These are phyloP conservation scores for Kryptopterus vitreolus DNA, from an alignment of 2,797 vertebrate genomes.

Conservation along the genomic window DNA sequence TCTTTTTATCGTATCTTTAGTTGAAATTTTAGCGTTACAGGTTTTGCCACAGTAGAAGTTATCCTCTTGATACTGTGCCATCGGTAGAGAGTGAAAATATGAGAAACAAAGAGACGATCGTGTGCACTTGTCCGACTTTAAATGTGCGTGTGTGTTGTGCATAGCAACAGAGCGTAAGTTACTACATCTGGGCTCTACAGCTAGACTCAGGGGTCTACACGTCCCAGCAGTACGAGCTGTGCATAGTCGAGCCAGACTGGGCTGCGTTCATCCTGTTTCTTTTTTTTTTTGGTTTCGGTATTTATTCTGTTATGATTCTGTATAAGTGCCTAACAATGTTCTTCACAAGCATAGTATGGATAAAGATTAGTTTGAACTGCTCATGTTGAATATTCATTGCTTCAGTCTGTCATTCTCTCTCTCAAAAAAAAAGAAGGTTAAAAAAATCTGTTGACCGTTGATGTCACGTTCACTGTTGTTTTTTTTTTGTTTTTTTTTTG, in stretches of 20 bases:
- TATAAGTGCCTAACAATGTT: conserved; percentile 53
- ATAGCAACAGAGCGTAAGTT: conserved; percentile 19
- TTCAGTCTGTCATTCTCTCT: conserved; percentile 33
- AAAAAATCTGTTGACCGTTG: neutral
- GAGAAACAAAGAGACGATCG: conserved; percentile 31
- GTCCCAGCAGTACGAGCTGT: conserved; percentile 27
- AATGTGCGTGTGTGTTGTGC: conserved; percentile 20
- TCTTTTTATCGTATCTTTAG: conserved; percentile 31
- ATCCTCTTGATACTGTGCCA: conserved; percentile 46
- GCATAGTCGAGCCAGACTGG: conserved; percentile 26
- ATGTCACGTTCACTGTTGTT: conserved; percentile 5
- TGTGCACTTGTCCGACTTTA: conserved; percentile 29
- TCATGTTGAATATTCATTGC: conserved; percentile 32
- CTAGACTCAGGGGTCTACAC: conserved; percentile 34
- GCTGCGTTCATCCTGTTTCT: conserved; percentile 26
- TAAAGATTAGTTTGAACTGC: conserved; percentile 28
- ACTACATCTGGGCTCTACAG: conserved; percentile 29
- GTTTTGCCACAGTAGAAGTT: conserved; percentile 33
- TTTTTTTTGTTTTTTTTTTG: conserved; percentile 6
- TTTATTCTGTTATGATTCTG: conserved; percentile 46
- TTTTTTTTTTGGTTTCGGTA: conserved; percentile 23
- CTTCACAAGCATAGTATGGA: conserved; percentile 36
- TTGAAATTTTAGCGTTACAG: conserved; percentile 4
- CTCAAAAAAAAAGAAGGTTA: neutral
- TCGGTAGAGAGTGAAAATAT: conserved; percentile 30